Evolutionary conservation across 2,797 vertebrate species (phyloP).

Genomic region (Chelonia mydas): DNA sequence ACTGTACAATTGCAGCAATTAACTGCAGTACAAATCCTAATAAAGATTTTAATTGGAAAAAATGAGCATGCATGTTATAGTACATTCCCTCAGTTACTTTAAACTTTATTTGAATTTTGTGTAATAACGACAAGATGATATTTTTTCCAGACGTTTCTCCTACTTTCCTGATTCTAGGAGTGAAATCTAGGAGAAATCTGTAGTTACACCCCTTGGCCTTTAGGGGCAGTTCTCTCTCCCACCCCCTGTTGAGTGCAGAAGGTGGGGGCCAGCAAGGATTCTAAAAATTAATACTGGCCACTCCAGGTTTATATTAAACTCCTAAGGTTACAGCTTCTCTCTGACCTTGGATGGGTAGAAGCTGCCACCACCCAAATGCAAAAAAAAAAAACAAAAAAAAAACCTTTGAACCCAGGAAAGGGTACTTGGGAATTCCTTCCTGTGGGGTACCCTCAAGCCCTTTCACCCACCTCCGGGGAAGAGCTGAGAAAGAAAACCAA

Average conservation of each 20-base stretch:
- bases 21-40: background rate
- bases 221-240: background rate
- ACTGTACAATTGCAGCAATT: background rate
- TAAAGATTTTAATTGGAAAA: conserved; percentile 14
- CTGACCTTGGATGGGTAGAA: no score
- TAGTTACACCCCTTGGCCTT: background rate
- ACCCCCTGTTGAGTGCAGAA: background rate
- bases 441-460: no score
- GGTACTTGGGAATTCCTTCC: no score
- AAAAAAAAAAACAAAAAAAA: no score
- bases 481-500: no score
- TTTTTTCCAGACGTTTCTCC: background rate
- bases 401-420: no score
- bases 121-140: background rate
- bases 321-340: no score
- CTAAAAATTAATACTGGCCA: no score
- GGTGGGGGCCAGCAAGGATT: no score
- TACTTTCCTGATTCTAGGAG: background rate
- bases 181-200: background rate
- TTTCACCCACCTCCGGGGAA: no score
- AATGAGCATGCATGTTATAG: background rate
- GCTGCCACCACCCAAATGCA: no score
- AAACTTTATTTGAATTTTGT: background rate
- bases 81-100: background rate
- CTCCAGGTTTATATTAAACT: no score